phyloP scores from a whole-genome alignment of 2,888 invertebrate species.

The Eucriotettix oculatus region DNA sequence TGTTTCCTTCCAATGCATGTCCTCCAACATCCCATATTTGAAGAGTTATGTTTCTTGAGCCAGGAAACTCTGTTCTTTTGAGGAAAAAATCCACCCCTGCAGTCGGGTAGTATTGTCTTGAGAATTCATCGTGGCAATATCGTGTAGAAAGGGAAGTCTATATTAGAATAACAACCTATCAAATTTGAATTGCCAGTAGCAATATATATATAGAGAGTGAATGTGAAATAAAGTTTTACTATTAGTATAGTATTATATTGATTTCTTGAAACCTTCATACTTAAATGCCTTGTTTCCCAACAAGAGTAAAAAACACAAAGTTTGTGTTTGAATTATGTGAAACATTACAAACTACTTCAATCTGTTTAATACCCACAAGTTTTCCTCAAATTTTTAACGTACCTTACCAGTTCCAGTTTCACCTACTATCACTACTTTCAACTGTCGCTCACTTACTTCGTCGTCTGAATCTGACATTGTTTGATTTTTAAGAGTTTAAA shows the following conservation, averaged over 20 bases:
- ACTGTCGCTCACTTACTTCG: constrained; percentile 37
- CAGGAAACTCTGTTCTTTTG: constrained; percentile 41
- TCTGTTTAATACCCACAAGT: too few species aligned
- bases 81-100: constrained; percentile 57
- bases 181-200: too few species aligned
- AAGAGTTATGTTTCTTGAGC: constrained; percentile 41
- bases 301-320: too few species aligned
- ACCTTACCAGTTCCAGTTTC: constrained; percentile 73
- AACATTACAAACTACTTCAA: too few species aligned
- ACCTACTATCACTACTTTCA: constrained; percentile 66
- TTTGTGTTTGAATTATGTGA: too few species aligned
- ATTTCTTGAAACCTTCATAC: too few species aligned
- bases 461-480: constrained; percentile 51
- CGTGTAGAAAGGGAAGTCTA: constrained; percentile 46
- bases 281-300: too few species aligned
- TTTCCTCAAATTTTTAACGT: constrained; percentile 16
- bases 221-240: too few species aligned
- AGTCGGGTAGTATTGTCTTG: constrained; percentile 42
- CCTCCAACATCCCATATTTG: constrained; percentile 79
- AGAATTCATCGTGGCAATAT: constrained; percentile 50
- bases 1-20: constrained; percentile 51
- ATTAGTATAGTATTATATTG: too few species aligned
- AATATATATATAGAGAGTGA: too few species aligned
- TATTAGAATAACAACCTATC: neutral
- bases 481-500: neutral